Conservation (phyloP, 2,113 vertebrate species). For the Formicarius rufipectus region DNA sequence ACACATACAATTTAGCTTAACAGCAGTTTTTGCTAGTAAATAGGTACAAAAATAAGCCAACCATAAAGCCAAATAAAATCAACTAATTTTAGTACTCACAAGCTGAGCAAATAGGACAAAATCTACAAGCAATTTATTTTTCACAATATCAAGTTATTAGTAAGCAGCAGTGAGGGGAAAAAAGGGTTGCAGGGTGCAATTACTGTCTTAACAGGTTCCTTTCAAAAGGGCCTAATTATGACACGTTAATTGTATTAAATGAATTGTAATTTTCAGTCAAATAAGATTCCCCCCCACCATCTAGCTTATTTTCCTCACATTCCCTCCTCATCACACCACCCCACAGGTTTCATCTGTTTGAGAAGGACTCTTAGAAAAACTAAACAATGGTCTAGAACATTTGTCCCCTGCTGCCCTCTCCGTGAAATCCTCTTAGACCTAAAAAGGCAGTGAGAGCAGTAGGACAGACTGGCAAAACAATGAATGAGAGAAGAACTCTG, state of each 20-base stretch:
- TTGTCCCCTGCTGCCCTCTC: background rate
- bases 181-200: background rate
- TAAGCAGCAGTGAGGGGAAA: background rate
- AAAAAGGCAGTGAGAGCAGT: background rate
- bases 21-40: constrained; percentile 22
- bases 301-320: background rate
- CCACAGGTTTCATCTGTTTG: background rate
- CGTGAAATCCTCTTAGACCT: background rate
- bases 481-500: background rate
- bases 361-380: background rate
- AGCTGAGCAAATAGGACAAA: constrained; percentile 8
- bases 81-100: constrained; percentile 31
- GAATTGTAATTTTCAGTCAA: background rate
- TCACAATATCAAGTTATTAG: constrained; percentile 28
- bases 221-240: constrained; percentile 50
- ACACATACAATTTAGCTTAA: background rate
- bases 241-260: constrained; percentile 24
- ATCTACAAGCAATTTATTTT: constrained; percentile 41
- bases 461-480: background rate
- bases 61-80: constrained; percentile 9
- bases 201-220: constrained; percentile 21
- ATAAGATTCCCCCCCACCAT: background rate
- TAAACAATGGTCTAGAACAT: background rate
- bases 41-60: constrained; percentile 16
- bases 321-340: background rate